phyloP scores from a whole-genome alignment of 2,888 invertebrate genomes.

The Dasypogon diadema region DNA sequence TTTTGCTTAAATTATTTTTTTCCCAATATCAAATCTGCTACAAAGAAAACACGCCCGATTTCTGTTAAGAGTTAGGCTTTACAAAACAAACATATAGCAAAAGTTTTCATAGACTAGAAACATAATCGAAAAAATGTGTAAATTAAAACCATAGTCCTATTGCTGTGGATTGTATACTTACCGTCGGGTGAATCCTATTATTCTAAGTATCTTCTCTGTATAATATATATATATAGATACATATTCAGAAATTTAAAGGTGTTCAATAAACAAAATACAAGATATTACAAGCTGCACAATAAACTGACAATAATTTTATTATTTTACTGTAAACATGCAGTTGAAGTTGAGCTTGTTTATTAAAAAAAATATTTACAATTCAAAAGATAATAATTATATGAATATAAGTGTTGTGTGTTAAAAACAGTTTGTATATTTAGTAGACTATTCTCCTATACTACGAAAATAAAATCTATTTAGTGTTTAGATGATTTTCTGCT shows the following conservation, averaged over 20 bases:
- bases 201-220: no score
- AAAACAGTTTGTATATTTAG: conserved; percentile 42
- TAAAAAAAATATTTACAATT: conserved; percentile 2
- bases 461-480: conserved; percentile 41
- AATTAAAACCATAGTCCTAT: conserved; percentile 27
- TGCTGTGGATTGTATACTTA: conserved; percentile 32
- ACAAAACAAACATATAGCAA: no score
- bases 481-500: conserved; percentile 12
- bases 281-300: neutral
- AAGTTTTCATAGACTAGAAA: no score
- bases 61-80: no score
- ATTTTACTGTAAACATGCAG: neutral
- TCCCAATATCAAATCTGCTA: no score
- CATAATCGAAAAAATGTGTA: no score
- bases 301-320: conserved; percentile 38
- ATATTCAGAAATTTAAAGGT: neutral
- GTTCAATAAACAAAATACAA: neutral
- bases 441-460: conserved; percentile 16
- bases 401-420: conserved; percentile 34
- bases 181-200: no score
- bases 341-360: conserved; percentile 20
- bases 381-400: neutral
- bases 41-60: no score
- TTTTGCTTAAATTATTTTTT: neutral
- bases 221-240: conserved; percentile 2